phyloP scores from a whole-genome alignment of 2,797 vertebrate genomes.

The Triplophysa bombifrons region DNA sequence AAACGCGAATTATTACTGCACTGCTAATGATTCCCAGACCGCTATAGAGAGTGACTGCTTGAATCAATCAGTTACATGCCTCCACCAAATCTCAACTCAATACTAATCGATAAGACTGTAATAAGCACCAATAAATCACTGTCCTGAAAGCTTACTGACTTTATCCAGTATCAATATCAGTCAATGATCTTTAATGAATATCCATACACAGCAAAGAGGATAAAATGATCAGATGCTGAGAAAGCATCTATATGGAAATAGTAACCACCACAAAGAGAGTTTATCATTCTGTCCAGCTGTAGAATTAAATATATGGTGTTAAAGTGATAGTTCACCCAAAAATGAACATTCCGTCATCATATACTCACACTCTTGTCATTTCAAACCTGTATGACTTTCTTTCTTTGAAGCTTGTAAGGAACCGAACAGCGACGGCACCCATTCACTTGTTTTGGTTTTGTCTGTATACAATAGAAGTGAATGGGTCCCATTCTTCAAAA shows the following conservation, averaged over 20 bases:
- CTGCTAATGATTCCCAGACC: slow-evolving; percentile 38
- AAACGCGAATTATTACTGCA: slow-evolving; percentile 47
- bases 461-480: too few species aligned
- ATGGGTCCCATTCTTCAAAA: too few species aligned
- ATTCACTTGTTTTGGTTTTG: too few species aligned
- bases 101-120: slow-evolving; percentile 53
- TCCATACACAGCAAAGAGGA: slow-evolving; percentile 30
- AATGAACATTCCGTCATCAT: too few species aligned
- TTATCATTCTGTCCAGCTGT: not conserved
- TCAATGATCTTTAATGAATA: slow-evolving; percentile 42
- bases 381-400: too few species aligned
- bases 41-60: not conserved
- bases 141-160: slow-evolving; percentile 29
- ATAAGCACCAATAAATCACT: slow-evolving; percentile 54
- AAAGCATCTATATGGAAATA: not conserved
- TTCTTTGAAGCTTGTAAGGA: too few species aligned
- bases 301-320: not conserved
- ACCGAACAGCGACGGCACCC: too few species aligned
- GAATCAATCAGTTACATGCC: slow-evolving; percentile 34
- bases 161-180: slow-evolving; percentile 37
- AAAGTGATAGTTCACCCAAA: too few species aligned
- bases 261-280: slow-evolving; percentile 2
- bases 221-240: slow-evolving; percentile 27
- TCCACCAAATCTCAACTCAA: slow-evolving; percentile 33
- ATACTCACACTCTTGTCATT: too few species aligned